Conservation (phyloP, 2,113 vertebrate species). For the Anseranas semipalmata region DNA sequence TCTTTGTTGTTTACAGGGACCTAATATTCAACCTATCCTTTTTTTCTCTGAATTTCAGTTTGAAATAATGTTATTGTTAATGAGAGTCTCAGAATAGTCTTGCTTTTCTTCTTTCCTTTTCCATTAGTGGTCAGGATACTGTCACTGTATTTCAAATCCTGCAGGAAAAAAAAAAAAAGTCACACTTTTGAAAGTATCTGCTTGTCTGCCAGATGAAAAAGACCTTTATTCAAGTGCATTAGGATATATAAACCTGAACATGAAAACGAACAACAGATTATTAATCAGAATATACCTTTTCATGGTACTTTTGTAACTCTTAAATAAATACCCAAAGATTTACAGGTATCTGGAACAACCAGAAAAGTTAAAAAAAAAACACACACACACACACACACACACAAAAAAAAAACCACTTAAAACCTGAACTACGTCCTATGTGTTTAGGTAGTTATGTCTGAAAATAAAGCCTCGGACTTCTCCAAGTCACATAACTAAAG, state of each 20-base stretch:
- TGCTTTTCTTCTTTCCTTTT: not conserved
- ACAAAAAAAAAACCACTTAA: too few species aligned
- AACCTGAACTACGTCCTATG: not conserved
- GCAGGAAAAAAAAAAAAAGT: accelerated
- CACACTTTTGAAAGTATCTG: not conserved
- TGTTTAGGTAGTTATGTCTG: not conserved
- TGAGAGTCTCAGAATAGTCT: not conserved
- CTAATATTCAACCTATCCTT: not conserved
- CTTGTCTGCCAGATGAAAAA: not conserved
- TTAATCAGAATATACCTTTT: not conserved
- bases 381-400: too few species aligned
- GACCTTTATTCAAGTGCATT: not conserved
- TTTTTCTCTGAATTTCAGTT: not conserved
- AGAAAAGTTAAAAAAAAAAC: not conserved
- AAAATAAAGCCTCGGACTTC: constrained; percentile 19
- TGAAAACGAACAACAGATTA: not conserved
- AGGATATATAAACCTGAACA: not conserved
- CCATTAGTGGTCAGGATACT: not conserved
- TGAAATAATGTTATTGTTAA: not conserved
- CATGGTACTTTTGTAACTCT: not conserved
- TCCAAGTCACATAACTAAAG: constrained; percentile 45
- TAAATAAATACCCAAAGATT: not conserved
- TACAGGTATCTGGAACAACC: not conserved
- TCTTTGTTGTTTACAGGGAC: not conserved
- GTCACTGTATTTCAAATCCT: not conserved